phyloP scores from a whole-genome alignment of 2,113 vertebrate species.

The Neomonachus schauinslandi region DNA sequence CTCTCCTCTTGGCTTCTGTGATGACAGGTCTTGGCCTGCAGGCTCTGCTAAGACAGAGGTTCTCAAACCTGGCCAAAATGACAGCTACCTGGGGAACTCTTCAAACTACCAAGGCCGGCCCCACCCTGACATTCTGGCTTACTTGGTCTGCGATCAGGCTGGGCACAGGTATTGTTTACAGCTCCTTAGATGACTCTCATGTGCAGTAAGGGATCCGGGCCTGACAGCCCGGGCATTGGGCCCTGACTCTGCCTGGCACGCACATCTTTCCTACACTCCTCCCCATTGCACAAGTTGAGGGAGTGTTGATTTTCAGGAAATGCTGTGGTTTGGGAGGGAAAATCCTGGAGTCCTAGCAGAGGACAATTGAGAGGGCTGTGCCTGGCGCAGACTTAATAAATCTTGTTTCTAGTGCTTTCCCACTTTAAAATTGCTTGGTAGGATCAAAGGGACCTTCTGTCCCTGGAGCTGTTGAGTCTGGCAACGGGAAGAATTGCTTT shows the following conservation, averaged over 20 bases:
- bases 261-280: neutral
- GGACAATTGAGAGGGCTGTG: neutral
- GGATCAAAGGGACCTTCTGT: constrained; percentile 21
- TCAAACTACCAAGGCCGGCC: neutral
- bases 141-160: neutral
- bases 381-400: neutral
- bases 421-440: constrained; percentile 4
- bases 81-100: neutral
- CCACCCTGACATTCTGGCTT: neutral
- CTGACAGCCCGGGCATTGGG: neutral
- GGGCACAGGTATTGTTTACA: neutral
- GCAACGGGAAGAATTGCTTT: constrained; percentile 21
- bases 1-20: neutral
- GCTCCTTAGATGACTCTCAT: neutral
- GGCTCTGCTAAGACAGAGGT: neutral
- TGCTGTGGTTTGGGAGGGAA: neutral
- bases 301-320: neutral
- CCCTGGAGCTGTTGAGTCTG: constrained; percentile 27
- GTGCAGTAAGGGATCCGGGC: neutral
- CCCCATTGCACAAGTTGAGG: neutral
- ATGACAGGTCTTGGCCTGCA: neutral
- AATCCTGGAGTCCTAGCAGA: neutral
- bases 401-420: constrained; percentile 8
- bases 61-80: neutral
- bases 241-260: neutral